Evolutionary conservation across 2,113 vertebrate genomes (phyloP), one percentile per base, ranked within the genome.

Genomic region (Erpornis zantholeuca): DNA sequence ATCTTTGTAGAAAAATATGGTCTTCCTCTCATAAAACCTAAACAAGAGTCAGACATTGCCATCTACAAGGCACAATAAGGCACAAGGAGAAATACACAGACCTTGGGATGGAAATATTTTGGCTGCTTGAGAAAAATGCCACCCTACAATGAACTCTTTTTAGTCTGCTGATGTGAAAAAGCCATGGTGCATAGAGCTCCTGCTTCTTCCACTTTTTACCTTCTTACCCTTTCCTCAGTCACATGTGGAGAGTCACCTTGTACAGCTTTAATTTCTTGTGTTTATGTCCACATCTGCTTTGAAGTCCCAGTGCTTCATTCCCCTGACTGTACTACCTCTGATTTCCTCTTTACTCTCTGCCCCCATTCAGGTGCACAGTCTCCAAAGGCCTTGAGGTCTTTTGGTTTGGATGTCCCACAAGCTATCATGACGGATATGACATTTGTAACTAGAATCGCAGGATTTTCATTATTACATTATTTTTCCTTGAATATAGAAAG

Each of bases 311-410:
- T 14, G 28, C 14, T 57, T 76, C 31, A 33, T 63, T 44, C 29
- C 5, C 20, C 25, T 75, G 47, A n/a, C 21, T 33, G 4, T 28
- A 17, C 28, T 10, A 60, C 8, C 8, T 40, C 40, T 57, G 28
- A 36, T 50, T 53, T 53, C 7, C 45, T 42, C 27, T 53, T 68
- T 52, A 49, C 2, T 20, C 16, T 13, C 17, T 52, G 20, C 2
- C 8, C 3, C 17, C 1, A 0, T 28, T 57, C 0, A 0, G 22
- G 5, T 35, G 29, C 73, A 38, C 23, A 80, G 22, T 4, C 16
- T 53, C 28, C 25, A 64, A 35, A 89, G 15, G 2, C 29, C 27
- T 64, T 2, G 0, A 27, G 12, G 9, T 33, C 18, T 73, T 86
- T 59, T 54, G 7, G 15, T 47, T 36, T 69, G 15, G 13, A 20